Conservation (phyloP, 2,113 vertebrate species). For the Malurus elegans region DNA sequence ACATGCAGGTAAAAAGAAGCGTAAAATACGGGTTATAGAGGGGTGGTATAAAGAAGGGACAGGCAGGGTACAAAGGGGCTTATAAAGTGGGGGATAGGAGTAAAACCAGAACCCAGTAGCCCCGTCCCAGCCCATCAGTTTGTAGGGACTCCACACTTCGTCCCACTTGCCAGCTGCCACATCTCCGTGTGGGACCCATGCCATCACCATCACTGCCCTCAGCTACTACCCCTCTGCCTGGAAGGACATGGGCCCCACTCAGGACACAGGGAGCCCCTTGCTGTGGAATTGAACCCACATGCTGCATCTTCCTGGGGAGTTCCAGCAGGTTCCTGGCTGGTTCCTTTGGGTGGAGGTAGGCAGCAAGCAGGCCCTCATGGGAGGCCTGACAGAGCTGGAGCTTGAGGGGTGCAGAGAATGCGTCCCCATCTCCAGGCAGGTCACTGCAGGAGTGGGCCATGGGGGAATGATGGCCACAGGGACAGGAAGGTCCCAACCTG, state of each 20-base stretch:
- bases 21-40: not conserved
- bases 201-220: too few species aligned
- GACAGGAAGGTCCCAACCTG: fast-evolving
- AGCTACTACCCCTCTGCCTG: too few species aligned
- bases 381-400: not conserved
- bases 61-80: fast-evolving
- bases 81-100: not conserved
- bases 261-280: not conserved
- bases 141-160: not conserved
- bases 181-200: not conserved
- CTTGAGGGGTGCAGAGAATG: not conserved
- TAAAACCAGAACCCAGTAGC: not conserved
- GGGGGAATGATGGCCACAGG: too few species aligned
- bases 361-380: fast-evolving
- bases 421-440: not conserved
- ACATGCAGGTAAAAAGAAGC: not conserved
- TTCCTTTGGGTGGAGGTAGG: not conserved
- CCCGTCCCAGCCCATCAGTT: not conserved
- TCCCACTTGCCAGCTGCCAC: not conserved
- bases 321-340: not conserved
- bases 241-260: fast-evolving
- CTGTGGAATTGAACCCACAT: not conserved
- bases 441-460: not conserved
- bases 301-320: not conserved
- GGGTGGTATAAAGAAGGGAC: not conserved